Conservation (phyloP, 1,140 invertebrate genomes). For the Conus betulinus region DNA sequence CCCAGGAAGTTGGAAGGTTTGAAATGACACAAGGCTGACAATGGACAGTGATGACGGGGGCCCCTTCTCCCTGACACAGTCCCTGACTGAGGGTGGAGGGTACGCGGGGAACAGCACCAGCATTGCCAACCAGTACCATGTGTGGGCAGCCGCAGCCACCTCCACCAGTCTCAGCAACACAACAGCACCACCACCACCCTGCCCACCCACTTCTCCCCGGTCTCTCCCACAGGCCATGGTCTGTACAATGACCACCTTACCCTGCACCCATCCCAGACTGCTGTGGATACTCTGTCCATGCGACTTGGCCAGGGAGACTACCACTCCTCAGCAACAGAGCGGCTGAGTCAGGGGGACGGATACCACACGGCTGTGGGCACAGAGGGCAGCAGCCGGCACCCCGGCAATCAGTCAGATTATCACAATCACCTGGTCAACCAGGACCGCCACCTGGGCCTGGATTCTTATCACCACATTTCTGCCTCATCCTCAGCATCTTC, state of each 20-base stretch:
- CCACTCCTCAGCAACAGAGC: constrained; percentile 4
- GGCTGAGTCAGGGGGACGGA: constrained; percentile 11
- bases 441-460: constrained; percentile 24
- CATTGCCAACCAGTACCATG: constrained; percentile 27
- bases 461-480: constrained; percentile 25
- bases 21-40: background rate
- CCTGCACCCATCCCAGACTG: constrained; percentile 18
- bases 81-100: background rate
- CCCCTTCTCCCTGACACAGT: constrained; percentile 24
- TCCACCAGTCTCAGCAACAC: constrained; percentile 25
- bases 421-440: constrained; percentile 16
- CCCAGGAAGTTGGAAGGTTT: background rate
- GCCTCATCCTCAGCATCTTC: background rate
- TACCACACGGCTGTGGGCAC: background rate
- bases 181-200: constrained; percentile 1
- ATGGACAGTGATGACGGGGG: constrained; percentile 31
- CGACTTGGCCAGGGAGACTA: constrained; percentile 23
- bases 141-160: constrained; percentile 20
- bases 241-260: constrained; percentile 24
- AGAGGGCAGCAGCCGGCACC: background rate
- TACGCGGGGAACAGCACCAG: constrained; percentile 17
- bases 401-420: constrained; percentile 27
- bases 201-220: constrained; percentile 29
- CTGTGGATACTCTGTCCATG: constrained; percentile 16
- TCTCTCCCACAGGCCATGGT: constrained; percentile 24